Evolutionary conservation across 2,797 vertebrate genomes (phyloP).

Genomic region (Channallabes apus): DNA sequence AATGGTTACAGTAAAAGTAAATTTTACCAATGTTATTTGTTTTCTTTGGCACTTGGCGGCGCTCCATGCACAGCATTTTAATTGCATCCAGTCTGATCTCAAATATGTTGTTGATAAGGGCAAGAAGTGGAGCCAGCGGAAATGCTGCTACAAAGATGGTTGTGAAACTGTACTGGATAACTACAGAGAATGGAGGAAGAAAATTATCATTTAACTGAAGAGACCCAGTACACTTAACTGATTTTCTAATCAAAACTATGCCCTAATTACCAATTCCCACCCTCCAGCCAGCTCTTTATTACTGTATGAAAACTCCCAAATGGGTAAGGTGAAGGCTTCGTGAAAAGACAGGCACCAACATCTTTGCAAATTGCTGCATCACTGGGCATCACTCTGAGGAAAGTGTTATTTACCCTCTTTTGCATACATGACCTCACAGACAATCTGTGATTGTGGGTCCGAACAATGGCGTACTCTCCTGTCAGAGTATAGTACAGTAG

Average conservation of each 20-base stretch:
- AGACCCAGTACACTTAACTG: neutral
- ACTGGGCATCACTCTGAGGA: neutral
- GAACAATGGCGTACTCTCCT: no score
- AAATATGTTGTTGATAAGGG: constrained; percentile 85
- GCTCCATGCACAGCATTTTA: constrained; percentile 84
- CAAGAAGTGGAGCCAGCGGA: constrained; percentile 86
- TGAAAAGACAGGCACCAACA: neutral
- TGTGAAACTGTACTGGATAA: constrained; percentile 93
- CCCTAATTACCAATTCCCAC: neutral
- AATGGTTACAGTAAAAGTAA: neutral
- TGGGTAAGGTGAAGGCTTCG: neutral
- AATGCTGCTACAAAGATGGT: constrained; percentile 94
- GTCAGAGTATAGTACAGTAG: no score
- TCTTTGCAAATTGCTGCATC: neutral
- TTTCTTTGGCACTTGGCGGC: constrained; percentile 85
- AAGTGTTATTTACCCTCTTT: neutral
- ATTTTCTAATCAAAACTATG: neutral
- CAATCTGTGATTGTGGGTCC: neutral
- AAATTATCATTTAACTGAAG: neutral
- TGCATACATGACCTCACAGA: neutral
- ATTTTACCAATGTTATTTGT: constrained; percentile 89
- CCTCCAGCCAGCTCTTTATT: neutral
- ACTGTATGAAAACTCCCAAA: neutral
- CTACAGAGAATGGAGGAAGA: constrained; percentile 60
- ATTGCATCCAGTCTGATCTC: constrained; percentile 90